Evolutionary conservation across 2,888 invertebrate species (phyloP).

Genomic region (Taenaris catops): DNA sequence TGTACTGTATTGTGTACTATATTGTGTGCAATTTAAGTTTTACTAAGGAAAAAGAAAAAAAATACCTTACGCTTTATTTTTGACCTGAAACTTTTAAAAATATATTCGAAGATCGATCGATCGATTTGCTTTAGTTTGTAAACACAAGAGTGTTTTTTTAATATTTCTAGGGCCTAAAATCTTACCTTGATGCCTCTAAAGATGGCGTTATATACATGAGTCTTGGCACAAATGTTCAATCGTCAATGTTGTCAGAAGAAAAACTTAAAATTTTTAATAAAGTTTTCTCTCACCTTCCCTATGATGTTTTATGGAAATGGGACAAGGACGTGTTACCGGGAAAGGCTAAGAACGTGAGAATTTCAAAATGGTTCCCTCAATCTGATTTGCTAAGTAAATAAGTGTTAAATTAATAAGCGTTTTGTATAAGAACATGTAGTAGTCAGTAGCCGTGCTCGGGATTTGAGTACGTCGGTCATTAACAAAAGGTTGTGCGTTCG

Average conservation of each 20-base stretch:
- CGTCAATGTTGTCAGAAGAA: constrained; percentile 33
- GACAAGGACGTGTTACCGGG: too few relatives aligned
- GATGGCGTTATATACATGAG: constrained; percentile 47
- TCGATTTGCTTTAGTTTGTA: background rate
- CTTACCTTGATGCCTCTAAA: constrained; percentile 38
- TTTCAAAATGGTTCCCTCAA: too few relatives aligned
- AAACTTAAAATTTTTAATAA: constrained; percentile 36
- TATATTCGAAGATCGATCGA: background rate
- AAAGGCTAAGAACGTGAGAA: constrained; percentile 35
- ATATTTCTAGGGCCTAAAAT: constrained; percentile 38
- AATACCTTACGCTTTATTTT: background rate
- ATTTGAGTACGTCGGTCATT: too few relatives aligned
- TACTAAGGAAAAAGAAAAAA: background rate
- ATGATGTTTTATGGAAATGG: constrained; percentile 50
- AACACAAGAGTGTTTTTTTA: background rate
- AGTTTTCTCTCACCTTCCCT: constrained; percentile 40
- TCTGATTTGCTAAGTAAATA: constrained; percentile 29
- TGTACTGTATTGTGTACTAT: background rate
- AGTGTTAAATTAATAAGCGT: too few relatives aligned
- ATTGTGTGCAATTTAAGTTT: background rate
- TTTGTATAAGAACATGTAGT: too few relatives aligned
- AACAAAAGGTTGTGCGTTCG: too few relatives aligned
- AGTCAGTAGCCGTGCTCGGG: too few relatives aligned
- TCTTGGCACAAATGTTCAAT: constrained; percentile 45
- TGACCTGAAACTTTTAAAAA: background rate